phyloP scores from a whole-genome alignment of 2,113 vertebrate species.

The Gavialis gangeticus region DNA sequence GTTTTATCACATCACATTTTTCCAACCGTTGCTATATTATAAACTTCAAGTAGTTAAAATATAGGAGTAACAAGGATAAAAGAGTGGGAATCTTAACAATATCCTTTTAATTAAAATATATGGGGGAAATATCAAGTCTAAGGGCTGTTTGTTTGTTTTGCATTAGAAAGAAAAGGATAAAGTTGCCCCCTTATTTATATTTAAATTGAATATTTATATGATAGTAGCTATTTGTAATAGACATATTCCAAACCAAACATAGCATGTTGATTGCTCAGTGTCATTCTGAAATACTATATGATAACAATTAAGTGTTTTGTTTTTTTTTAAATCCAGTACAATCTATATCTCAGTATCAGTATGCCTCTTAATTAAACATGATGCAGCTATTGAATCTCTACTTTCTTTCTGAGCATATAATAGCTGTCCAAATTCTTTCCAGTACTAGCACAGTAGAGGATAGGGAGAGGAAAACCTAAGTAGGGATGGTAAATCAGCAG shows the following conservation, averaged over 20 bases:
- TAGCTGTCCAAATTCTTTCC: background rate
- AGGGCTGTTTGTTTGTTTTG: background rate
- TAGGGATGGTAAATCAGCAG: background rate
- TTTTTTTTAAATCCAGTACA: slow-evolving; percentile 20
- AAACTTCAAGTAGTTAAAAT: background rate
- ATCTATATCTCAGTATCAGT: background rate
- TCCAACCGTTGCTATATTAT: background rate
- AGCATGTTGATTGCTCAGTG: slow-evolving; percentile 47
- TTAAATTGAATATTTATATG: slow-evolving; percentile 43
- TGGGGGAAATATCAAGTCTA: background rate
- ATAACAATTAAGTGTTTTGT: background rate
- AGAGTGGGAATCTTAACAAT: background rate
- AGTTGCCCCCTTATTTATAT: slow-evolving; percentile 55
- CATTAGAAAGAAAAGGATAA: background rate
- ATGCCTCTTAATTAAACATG: background rate
- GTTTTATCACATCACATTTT: background rate
- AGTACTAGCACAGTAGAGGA: background rate
- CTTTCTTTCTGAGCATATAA: accelerated
- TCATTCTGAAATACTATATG: slow-evolving; percentile 33
- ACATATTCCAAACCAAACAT: slow-evolving; percentile 44
- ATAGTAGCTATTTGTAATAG: slow-evolving; percentile 37
- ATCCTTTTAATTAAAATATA: slow-evolving; percentile 10
- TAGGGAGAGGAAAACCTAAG: background rate
- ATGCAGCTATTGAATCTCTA: background rate
- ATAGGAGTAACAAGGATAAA: background rate